Conservation (phyloP, 2,113 vertebrate species). For the Alosa alosa region DNA sequence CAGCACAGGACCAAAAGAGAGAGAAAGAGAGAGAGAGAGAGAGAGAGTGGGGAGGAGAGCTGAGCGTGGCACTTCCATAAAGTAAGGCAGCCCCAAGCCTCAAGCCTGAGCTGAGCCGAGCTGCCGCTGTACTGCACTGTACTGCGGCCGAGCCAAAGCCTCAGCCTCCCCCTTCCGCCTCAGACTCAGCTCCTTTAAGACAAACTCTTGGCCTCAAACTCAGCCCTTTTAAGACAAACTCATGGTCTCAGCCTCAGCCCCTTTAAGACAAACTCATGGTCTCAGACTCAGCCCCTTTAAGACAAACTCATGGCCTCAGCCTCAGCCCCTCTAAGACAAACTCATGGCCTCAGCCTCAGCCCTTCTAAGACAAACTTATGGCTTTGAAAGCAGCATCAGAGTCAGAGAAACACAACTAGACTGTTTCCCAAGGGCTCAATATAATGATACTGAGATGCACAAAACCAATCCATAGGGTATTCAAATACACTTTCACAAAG, state of each 20-base stretch:
- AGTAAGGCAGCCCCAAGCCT: conserved; percentile 56
- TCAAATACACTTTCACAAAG: conserved; percentile 30
- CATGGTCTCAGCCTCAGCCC: too few species aligned
- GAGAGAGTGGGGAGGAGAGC: conserved; percentile 50
- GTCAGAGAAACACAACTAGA: conserved; percentile 49
- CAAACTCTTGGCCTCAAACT: too few species aligned
- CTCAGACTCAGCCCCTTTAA: too few species aligned
- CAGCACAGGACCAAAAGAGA: conserved; percentile 58
- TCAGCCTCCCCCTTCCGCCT: too few species aligned
- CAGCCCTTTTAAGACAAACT: too few species aligned
- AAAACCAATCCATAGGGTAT: conserved; percentile 64
- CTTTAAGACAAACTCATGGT: too few species aligned
- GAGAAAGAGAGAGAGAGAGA: conserved; percentile 41
- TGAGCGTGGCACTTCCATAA: conserved; percentile 64
- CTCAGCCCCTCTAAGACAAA: too few species aligned
- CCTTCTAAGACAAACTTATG: conserved; percentile 59
- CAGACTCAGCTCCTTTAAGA: too few species aligned
- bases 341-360: too few species aligned
- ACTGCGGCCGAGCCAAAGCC: neutral
- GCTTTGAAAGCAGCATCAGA: conserved; percentile 65
- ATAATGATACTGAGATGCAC: conserved; percentile 70
- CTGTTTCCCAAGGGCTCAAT: conserved; percentile 66
- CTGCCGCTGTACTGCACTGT: conserved; percentile 43
- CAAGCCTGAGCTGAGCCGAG: conserved; percentile 33
- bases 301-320: too few species aligned